Base-by-base conservation (phyloP, 2,888 invertebrate genomes). In the Steinernema hermaphroditum region DNA sequence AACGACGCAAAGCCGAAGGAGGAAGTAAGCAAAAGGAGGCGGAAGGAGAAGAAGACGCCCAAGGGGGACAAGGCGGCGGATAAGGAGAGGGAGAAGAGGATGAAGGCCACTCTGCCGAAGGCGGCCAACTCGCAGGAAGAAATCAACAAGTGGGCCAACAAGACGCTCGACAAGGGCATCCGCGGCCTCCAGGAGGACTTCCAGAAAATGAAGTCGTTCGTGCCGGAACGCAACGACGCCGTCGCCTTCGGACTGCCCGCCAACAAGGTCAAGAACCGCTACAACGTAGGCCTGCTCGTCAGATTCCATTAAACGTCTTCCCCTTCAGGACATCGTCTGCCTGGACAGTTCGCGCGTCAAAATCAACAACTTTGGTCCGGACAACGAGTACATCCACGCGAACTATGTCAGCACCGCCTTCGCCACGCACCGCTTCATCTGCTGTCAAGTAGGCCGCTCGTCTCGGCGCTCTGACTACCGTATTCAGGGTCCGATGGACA, bases 281-380 rank as follows among this genome's bases (percentile, higher is more conserved):
- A 54, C 19, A 54, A 70, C 12, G 57, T 54, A 0, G n/a, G 71
- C n/a, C 4, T 6, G 12, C 4, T 16, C 27, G 6, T n/a, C 19
- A 46, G 16, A n/a, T 46, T 16, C 16, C 2, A 37, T 6, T 9
- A 8, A 27, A 19, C 29, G 16, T 54, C 4, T 24, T 27, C 8
- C 2, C 4, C 70, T 74, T 16, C n/a, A 74, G 72, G 57, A 72
- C 22, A 62, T 74, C 34, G 19, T 24, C 32, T 74, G 74, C 34
- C 29, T 74, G n/a, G 74, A 74, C 14, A 43, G 19, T 19, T 74
- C 74, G 1, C 72, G 74, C 2, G 74, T 74, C 19, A 37, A 74
- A 12, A 43, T 74, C 22, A 73, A 62, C 9, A 49, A 73, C 24
- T 14, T 24, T n/a, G 9, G 29, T 19, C 29, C 19, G 0, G 24